Evolutionary conservation across 2,113 vertebrate species (phyloP), one percentile per base, ranked within the genome.

Genomic region (Hyaena hyaena): DNA sequence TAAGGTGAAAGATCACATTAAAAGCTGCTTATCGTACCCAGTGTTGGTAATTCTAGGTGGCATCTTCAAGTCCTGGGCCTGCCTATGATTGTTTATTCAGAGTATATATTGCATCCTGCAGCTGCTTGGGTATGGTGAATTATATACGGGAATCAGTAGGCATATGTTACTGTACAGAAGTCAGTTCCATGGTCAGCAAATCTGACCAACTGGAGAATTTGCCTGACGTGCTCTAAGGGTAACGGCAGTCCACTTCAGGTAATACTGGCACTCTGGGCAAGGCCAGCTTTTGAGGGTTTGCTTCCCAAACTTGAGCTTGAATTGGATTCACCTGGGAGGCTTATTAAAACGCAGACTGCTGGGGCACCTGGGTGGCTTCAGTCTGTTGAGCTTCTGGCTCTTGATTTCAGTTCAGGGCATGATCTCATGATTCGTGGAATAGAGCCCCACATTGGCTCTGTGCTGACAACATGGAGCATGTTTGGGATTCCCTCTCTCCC

Each of bases 121-220:
- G 65, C 39, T 93, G 48, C 45, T 76, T 71, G 31, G 81, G 43
- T 50, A n/a, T 88, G 86, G 50, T 74, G 43, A 86, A 74, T 87
- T 96, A 35, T 66, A 28, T 84, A 6, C 26, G 76, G 45, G 24
- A 87, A 93, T 17, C 63, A 43, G 35, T 81, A 84, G 66, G 58
- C 48, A 53, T 58, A 80, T 12, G 48, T 63, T n/a, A 83, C 50
- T 55, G 24, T 35, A 81, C 48, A 80, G 8, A 91, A 88, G 12
- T 74, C 45, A 66, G 9, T 90, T 83, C 24, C 80, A 88, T 92
- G 33, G 21, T 82, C 80, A 94, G 33, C 23, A 74, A 68, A 88
- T 95, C 19, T 35, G 81, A 81, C 69, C 82, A 88, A 53, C 35
- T 84, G 39, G 84, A 80, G 84, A 87, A 66, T 86, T 53, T 97